Conservation (phyloP, 2,113 vertebrate species). For the Sylvilagus bachmani region DNA sequence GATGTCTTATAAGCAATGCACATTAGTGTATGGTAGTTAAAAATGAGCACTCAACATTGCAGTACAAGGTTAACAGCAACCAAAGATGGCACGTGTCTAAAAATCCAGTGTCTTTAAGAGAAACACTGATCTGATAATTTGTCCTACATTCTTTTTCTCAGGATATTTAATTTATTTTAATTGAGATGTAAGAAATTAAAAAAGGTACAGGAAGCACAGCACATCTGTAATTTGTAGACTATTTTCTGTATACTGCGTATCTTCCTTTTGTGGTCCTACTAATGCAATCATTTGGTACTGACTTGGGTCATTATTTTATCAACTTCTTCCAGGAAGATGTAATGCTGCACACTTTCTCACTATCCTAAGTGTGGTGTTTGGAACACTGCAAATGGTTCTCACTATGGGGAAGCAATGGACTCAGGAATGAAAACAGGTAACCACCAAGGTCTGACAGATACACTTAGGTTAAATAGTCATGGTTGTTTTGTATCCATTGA, state of each 20-base stretch:
- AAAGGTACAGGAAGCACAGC: background rate
- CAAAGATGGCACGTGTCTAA: background rate
- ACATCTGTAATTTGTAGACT: background rate
- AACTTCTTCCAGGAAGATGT: background rate
- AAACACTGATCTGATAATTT: background rate
- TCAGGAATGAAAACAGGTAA: background rate
- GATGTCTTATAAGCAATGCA: background rate
- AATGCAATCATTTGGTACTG: background rate
- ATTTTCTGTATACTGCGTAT: background rate
- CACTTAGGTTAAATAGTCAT: background rate
- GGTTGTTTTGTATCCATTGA: background rate
- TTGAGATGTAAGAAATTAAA: background rate
- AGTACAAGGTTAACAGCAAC: background rate
- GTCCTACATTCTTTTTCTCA: background rate
- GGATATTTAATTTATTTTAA: background rate
- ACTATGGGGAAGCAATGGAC: background rate
- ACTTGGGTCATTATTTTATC: background rate
- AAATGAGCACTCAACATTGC: background rate
- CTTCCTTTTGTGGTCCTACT: background rate
- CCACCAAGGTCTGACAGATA: background rate
- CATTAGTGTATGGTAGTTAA: background rate
- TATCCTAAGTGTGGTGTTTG: no score
- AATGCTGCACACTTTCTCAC: background rate
- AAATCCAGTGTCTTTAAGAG: background rate
- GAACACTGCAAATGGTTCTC: background rate